Conservation (phyloP, 2,113 vertebrate species). For the Mormoops blainvillei region DNA sequence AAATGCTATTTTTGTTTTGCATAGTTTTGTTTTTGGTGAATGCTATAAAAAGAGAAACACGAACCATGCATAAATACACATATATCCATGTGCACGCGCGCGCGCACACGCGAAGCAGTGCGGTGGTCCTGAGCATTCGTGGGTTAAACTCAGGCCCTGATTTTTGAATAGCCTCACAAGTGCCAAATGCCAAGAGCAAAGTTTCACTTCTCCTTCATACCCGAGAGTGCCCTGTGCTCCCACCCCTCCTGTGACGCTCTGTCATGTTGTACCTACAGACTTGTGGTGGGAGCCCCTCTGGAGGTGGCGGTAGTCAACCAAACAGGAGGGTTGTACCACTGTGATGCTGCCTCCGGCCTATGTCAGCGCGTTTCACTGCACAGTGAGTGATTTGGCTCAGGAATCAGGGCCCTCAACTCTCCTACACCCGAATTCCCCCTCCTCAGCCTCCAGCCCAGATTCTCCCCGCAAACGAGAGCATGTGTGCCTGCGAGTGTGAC, state of each 20-base stretch:
- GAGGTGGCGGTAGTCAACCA: conserved; percentile 28
- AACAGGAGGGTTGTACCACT: conserved; percentile 60
- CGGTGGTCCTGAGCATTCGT: not conserved
- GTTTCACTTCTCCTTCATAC: not conserved
- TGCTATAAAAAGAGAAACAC: not conserved
- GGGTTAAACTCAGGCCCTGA: not conserved
- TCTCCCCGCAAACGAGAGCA: accelerated
- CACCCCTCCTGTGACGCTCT: not conserved
- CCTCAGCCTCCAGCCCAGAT: not conserved
- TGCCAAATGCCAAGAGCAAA: not conserved
- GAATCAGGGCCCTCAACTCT: not conserved
- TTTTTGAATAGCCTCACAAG: not conserved
- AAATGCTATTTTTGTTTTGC: not conserved
- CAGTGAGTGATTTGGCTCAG: conserved; percentile 43
- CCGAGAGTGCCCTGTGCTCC: not conserved
- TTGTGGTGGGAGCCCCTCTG: conserved; percentile 68
- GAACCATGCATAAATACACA: not conserved
- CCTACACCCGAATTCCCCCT: not conserved
- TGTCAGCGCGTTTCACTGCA: conserved; percentile 43
- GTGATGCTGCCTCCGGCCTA: not conserved
- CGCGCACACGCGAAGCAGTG: no score
- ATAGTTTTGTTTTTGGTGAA: not conserved
- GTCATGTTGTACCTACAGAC: not conserved
- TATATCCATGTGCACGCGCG: not conserved
- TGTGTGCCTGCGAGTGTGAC: not conserved